A percentile compares a stretch with the other conserved stretches of the same genome.
Evolutionary conservation across 2,888 invertebrate genomes (phyloP).

Genomic region (Pristionchus maxplancki): DNA sequence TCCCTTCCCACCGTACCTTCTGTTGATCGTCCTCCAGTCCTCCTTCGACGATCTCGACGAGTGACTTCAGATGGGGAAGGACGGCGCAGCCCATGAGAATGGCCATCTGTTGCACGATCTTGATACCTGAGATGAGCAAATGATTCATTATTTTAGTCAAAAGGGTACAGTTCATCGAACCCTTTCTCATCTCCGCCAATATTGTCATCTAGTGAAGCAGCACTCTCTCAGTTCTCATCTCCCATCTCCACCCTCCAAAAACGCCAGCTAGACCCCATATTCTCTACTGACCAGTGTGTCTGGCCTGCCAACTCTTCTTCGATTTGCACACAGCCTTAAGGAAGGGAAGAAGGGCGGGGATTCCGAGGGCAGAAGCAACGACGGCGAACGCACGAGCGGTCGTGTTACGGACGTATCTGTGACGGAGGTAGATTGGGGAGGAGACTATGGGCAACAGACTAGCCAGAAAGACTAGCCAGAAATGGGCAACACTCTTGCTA

Average conservation of each 20-base stretch:
- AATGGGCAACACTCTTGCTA: no score
- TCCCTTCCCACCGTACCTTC: slow-evolving; percentile 83
- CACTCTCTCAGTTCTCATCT: not conserved
- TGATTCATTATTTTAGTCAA: not conserved
- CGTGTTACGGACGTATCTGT: slow-evolving; percentile 93
- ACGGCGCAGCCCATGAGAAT: slow-evolving; percentile 99
- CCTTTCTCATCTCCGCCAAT: not conserved
- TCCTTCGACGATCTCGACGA: slow-evolving; percentile 99
- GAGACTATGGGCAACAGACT: not conserved
- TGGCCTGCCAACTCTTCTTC: slow-evolving; percentile 99
- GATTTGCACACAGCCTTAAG: slow-evolving; percentile 97
- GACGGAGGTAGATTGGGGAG: not conserved
- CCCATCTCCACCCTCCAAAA: not conserved
- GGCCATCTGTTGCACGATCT: slow-evolving; percentile 99
- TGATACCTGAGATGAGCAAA: slow-evolving; percentile 84
- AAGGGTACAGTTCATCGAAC: not conserved
- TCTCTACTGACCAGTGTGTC: slow-evolving; percentile 86
- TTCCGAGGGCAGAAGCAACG: slow-evolving; percentile 97
- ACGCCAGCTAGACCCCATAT: not conserved
- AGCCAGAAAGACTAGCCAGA: not conserved
- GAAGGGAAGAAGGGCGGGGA: slow-evolving; percentile 96
- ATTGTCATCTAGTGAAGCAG: not conserved
- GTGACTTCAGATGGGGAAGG: slow-evolving; percentile 94
- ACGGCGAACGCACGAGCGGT: slow-evolving; percentile 99
- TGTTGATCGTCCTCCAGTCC: slow-evolving; percentile 98